A percentile compares a stretch with the other conserved stretches of the same genome.
These are phyloP conservation scores for Phrynocephalus guinanensis DNA, from an alignment of 2,797 vertebrate genomes.

Conservation along the genomic window DNA sequence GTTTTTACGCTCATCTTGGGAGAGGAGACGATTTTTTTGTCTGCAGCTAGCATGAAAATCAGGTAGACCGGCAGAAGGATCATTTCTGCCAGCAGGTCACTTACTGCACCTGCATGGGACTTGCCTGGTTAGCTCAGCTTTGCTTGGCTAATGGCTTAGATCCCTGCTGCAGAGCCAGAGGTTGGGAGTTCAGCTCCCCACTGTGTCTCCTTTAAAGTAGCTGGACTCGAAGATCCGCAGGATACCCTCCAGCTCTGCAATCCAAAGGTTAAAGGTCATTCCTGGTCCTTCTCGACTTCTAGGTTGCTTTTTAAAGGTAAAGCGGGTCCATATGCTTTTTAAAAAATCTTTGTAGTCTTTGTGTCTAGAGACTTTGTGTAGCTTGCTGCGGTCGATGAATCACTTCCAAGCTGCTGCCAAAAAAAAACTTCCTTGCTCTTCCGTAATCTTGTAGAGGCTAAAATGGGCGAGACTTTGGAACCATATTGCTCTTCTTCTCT, in stretches of 20 bases:
- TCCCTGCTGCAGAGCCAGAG: no score
- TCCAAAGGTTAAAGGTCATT: no score
- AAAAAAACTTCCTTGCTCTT: conserved; percentile 10
- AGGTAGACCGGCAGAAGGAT: background rate
- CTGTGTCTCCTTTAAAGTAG: no score
- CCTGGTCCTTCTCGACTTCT: no score
- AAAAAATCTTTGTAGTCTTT: conserved; percentile 47
- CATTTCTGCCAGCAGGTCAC: background rate
- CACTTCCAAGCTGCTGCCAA: conserved; percentile 53
- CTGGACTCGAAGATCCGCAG: no score
- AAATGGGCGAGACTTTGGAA: conserved; percentile 31
- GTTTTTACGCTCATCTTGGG: background rate
- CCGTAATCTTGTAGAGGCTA: conserved; percentile 46
- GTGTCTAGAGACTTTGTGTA: conserved; percentile 47
- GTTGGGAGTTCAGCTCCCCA: no score
- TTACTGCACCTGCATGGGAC: background rate
- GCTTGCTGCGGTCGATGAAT: conserved; percentile 51
- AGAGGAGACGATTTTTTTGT: background rate
- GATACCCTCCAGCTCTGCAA: no score
- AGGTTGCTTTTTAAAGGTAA: background rate
- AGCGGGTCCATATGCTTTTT: conserved; percentile 38
- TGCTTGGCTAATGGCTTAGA: no score
- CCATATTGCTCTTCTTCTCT: conserved; percentile 45
- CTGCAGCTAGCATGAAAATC: background rate
- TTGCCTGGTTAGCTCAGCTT: background rate